phyloP scores from a whole-genome alignment of 2,113 vertebrate genomes.

The Pteruthius melanotis region DNA sequence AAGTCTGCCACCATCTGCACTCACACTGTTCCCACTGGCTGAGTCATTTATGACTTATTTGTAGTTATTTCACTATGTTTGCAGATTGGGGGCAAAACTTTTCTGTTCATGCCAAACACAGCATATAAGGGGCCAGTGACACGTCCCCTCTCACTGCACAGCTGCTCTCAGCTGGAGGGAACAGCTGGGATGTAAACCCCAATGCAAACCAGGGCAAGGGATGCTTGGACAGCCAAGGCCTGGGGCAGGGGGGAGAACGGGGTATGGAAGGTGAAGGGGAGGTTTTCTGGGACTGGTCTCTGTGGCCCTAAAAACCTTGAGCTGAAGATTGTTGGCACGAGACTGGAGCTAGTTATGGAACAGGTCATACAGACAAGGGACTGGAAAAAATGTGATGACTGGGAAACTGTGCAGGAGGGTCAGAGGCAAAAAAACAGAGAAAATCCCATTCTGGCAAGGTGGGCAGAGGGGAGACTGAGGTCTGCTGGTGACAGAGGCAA shows the following conservation, averaged over 20 bases:
- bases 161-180: background rate
- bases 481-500: background rate
- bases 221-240: background rate
- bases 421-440: background rate
- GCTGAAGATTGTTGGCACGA: fast-evolving
- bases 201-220: background rate
- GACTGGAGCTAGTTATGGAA: background rate
- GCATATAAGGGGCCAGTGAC: background rate
- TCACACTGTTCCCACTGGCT: background rate
- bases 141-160: background rate
- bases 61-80: background rate
- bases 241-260: background rate
- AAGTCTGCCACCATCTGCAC: background rate
- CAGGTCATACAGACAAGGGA: background rate
- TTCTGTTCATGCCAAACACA: background rate
- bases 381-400: background rate
- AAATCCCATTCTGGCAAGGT: background rate
- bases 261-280: background rate
- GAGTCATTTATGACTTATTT: background rate
- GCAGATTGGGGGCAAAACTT: background rate
- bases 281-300: background rate
- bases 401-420: background rate
- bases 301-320: background rate
- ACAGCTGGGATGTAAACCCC: background rate
- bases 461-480: background rate